Conservation (phyloP, 2,888 invertebrate species). For the Philhelius pedissequus region DNA sequence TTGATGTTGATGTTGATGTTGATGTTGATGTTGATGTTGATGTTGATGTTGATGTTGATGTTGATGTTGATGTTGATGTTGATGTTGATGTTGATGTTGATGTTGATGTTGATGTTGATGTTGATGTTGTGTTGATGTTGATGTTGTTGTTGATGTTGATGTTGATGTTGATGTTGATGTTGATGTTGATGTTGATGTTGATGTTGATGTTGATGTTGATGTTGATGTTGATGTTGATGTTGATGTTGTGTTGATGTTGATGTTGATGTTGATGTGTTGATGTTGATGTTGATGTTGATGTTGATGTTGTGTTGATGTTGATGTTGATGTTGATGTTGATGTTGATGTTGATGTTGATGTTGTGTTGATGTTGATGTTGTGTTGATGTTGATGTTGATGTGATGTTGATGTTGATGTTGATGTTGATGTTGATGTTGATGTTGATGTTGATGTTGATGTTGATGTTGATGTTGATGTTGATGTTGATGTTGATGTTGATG, state of each 20-base stretch:
- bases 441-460: background rate
- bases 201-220: background rate
- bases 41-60: background rate
- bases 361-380: background rate
- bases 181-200: background rate
- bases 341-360: background rate
- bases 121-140: background rate
- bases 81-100: background rate
- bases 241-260: background rate
- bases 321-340: background rate
- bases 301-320: background rate
- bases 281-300: background rate
- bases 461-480: background rate
- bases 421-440: background rate
- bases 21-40: background rate
- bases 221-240: background rate
- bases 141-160: background rate
- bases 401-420: no score
- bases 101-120: background rate
- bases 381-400: background rate
- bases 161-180: background rate
- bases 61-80: background rate
- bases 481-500: background rate
- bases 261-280: background rate
- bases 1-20: background rate